Percentiles rank a stretch among this genome's conserved stretches.
phyloP scores from a whole-genome alignment of 2,113 vertebrate species.

The Chaetorhynchus papuensis region DNA sequence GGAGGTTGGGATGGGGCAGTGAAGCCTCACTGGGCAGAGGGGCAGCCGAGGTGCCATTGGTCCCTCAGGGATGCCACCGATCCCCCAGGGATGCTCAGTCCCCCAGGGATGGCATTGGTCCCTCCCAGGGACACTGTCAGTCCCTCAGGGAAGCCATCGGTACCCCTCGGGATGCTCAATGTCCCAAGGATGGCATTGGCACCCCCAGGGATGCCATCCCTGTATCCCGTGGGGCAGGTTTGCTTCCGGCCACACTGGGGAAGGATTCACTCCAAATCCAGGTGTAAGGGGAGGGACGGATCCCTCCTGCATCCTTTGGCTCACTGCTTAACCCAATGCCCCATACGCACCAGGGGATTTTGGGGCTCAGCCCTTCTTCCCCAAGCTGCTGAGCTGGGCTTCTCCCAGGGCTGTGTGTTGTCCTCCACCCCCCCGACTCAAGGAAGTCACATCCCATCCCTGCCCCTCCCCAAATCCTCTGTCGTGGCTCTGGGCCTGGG shows the following conservation, averaged over 20 bases:
- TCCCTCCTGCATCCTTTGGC: not conserved
- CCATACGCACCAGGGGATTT: not conserved
- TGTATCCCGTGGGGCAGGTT: not conserved
- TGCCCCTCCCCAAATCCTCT: not conserved
- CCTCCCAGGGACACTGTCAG: not conserved
- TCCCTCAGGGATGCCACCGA: fast-evolving
- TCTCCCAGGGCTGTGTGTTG: not conserved
- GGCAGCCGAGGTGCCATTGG: not conserved
- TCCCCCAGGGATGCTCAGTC: not conserved
- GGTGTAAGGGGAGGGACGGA: fast-evolving
- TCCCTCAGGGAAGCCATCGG: not conserved
- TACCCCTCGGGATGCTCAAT: not conserved
- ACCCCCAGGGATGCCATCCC: not conserved
- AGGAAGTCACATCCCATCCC: not conserved
- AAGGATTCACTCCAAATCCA: not conserved
- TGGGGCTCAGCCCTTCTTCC: not conserved
- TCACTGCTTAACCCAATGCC: not conserved
- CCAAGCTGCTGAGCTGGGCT: not conserved
- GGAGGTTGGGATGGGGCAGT: not conserved
- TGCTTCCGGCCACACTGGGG: fast-evolving
- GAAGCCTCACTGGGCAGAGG: fast-evolving
- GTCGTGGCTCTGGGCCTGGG: not conserved
- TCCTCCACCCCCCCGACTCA: fast-evolving
- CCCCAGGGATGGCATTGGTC: not conserved
- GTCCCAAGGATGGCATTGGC: not conserved